Conservation (phyloP, 2,888 invertebrate genomes). For the Malacosoma neustria region DNA sequence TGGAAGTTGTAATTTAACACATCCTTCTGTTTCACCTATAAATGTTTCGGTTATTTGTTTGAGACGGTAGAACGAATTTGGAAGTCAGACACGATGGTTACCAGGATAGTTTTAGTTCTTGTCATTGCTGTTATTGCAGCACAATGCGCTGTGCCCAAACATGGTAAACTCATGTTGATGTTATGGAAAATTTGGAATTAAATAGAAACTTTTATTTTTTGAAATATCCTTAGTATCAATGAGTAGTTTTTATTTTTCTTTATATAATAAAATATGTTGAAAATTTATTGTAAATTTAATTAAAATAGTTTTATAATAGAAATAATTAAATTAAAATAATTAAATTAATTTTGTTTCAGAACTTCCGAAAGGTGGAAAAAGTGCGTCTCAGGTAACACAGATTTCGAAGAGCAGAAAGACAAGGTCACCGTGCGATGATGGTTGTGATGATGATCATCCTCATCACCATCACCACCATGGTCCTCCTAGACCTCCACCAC, state of each 20-base stretch:
- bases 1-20: slow-evolving; percentile 27
- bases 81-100: slow-evolving; percentile 16
- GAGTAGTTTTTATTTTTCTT: no score
- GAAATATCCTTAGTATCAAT: no score
- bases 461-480: slow-evolving; percentile 6
- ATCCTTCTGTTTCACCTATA: slow-evolving; percentile 32
- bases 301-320: no score
- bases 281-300: no score
- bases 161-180: no score
- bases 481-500: slow-evolving; percentile 4
- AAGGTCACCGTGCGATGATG: slow-evolving; percentile 16
- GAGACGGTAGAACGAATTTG: slow-evolving; percentile 22
- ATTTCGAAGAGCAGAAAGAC: slow-evolving; percentile 12
- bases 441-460: slow-evolving; percentile 4
- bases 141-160: slow-evolving; percentile 15
- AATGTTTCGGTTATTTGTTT: slow-evolving; percentile 18
- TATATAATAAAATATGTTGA: no score
- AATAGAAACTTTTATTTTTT: no score
- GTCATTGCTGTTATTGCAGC: slow-evolving; percentile 16
- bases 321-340: no score
- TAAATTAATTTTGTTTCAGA: no score
- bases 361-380: slow-evolving; percentile 2
- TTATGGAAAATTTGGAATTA: no score
- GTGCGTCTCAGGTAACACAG: slow-evolving; percentile 4
- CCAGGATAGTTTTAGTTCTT: slow-evolving; percentile 12